These are phyloP conservation scores for Drosophila sturtevanti DNA, from an alignment of 1,140 invertebrate species.

Conservation along the genomic window DNA sequence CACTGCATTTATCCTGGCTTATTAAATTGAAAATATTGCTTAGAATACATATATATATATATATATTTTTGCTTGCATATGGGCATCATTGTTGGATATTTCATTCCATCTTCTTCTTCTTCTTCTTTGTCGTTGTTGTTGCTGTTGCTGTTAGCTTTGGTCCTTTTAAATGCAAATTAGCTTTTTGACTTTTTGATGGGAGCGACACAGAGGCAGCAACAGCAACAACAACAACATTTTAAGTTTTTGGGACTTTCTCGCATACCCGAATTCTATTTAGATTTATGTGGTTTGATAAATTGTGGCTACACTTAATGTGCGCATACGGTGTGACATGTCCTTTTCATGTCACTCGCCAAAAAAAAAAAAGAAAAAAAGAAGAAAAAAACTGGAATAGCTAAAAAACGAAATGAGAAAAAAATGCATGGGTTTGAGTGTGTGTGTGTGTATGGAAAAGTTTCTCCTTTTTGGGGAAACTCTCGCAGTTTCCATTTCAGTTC, in stretches of 20 bases:
- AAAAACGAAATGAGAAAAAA: background rate
- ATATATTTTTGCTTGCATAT: conserved; percentile 35
- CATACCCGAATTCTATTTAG: conserved; percentile 71
- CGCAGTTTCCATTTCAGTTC: conserved; percentile 69
- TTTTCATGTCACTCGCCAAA: conserved; percentile 79
- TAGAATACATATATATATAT: conserved; percentile 39
- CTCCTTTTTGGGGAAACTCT: background rate
- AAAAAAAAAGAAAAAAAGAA: conserved; percentile 12
- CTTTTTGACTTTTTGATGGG: conserved; percentile 79
- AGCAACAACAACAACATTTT: background rate
- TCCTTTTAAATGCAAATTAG: conserved; percentile 81
- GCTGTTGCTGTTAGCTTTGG: conserved; percentile 45
- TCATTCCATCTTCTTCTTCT: conserved; percentile 5
- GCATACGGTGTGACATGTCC: conserved; percentile 80
- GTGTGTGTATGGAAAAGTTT: conserved; percentile 35
- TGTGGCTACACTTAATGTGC: conserved; percentile 80
- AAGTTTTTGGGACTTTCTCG: conserved; percentile 17
- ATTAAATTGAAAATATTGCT: conserved; percentile 79
- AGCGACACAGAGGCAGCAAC: background rate
- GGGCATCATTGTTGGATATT: conserved; percentile 48
- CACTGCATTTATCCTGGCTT: conserved; percentile 74
- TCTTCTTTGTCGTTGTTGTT: background rate
- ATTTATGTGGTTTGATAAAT: conserved; percentile 80
- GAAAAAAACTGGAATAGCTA: background rate
- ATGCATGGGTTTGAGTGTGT: conserved; percentile 8